Evolutionary conservation across 2,797 vertebrate genomes (phyloP).

Genomic region (Poeciliopsis presidionis): DNA sequence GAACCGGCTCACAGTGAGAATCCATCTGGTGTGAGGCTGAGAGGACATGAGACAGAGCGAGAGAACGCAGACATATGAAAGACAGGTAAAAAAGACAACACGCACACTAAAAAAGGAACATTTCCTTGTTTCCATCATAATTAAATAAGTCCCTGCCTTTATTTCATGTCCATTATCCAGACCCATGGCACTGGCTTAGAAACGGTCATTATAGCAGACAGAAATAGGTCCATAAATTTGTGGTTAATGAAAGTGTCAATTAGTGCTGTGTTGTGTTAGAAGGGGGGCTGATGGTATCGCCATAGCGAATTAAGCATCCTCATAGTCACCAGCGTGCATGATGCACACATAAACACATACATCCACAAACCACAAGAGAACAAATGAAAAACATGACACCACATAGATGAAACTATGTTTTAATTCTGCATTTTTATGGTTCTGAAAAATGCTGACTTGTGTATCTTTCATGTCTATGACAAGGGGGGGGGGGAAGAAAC

Average conservation of each 20-base stretch:
- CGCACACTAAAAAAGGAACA: constrained; percentile 53
- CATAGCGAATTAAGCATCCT: constrained; percentile 65
- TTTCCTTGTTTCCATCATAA: constrained; percentile 83
- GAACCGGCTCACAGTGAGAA: background rate
- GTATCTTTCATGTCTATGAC: constrained; percentile 5
- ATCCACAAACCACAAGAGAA: constrained; percentile 5
- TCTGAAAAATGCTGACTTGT: background rate
- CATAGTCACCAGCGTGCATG: constrained; percentile 54
- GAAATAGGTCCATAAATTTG: constrained; percentile 94
- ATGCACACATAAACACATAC: constrained; percentile 25
- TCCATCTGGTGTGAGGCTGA: background rate
- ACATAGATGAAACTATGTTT: background rate
- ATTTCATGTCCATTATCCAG: constrained; percentile 88
- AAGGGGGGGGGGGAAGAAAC: constrained; percentile 4
- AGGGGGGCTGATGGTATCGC: constrained; percentile 81
- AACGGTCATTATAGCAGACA: constrained; percentile 91
- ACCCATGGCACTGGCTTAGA: constrained; percentile 81
- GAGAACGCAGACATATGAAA: background rate
- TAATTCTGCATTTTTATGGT: background rate
- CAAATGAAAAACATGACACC: constrained; percentile 10
- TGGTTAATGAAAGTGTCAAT: constrained; percentile 96
- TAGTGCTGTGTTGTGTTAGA: constrained; percentile 85
- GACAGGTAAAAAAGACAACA: background rate
- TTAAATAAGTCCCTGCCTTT: constrained; percentile 86
- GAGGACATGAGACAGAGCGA: background rate